phyloP scores from a whole-genome alignment of 2,888 invertebrate genomes.

The Neoitamus cyanurus region DNA sequence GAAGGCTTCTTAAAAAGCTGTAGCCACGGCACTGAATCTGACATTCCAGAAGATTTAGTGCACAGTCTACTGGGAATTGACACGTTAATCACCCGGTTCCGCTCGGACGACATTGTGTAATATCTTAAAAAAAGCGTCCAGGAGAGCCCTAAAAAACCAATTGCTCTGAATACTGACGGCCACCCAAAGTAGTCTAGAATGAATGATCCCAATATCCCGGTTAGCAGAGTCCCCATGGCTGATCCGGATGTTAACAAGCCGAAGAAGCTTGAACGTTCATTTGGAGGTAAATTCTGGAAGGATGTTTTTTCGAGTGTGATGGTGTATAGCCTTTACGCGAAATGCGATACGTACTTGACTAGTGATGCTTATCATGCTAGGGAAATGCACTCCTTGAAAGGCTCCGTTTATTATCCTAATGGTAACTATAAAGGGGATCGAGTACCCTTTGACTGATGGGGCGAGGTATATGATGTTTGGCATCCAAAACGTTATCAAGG shows the following conservation, averaged over 20 bases:
- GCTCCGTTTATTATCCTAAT: constrained; percentile 73
- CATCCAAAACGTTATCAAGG: constrained; percentile 69
- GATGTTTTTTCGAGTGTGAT: too few species aligned
- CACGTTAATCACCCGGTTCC: constrained; percentile 65
- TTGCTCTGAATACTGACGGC: constrained; percentile 73
- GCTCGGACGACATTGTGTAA: constrained; percentile 66
- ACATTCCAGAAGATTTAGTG: constrained; percentile 60
- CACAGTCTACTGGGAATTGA: constrained; percentile 63
- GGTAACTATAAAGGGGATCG: constrained; percentile 71
- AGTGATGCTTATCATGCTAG: constrained; percentile 76
- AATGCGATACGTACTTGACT: constrained; percentile 65
- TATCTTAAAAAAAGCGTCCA: constrained; percentile 72
- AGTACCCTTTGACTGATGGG: constrained; percentile 61
- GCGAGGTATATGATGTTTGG: constrained; percentile 68
- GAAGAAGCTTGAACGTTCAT: constrained; percentile 75
- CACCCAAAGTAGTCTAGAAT: constrained; percentile 74
- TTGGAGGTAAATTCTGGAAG: constrained; percentile 69
- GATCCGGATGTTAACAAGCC: constrained; percentile 74
- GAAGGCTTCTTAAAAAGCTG: constrained; percentile 70
- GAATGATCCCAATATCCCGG: constrained; percentile 75
- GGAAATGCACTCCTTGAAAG: constrained; percentile 77
- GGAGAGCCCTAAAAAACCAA: constrained; percentile 70
- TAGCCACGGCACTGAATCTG: constrained; percentile 71
- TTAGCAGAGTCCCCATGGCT: constrained; percentile 73
- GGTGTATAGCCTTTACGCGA: too few species aligned